Base-by-base conservation (phyloP, 2,113 vertebrate genomes). In the Casuarius casuarius region DNA sequence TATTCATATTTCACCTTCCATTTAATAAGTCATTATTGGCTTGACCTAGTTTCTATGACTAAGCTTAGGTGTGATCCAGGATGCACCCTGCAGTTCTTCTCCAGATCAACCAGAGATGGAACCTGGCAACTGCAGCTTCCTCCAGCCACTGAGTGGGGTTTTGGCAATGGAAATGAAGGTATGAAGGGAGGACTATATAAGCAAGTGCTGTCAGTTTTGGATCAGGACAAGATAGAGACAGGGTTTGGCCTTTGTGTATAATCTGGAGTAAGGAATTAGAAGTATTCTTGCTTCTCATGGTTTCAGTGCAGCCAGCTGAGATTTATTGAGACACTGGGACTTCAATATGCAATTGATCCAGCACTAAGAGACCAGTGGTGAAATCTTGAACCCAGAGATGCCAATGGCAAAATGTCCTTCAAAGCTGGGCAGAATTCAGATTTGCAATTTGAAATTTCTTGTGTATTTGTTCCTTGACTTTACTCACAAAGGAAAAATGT, bases 41-140 rank as follows among this genome's bases (percentile, higher is more conserved):
- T 80, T 63, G 31, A 59, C 44, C 9, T 49, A 17, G 9, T 49
- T 86, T 38, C 54, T 63, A 1, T 63, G 35, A 63, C 0, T 1
- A 67, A 87, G 38, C 51, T 13, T 28, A 31, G 16, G 8, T 62
- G 35, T 48, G 25, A 70, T 28, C 15, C 15, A 15, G 35, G 40
- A 79, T 90, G 19, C 71, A 70, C 16, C 8, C 21, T 3, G 0
- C 31, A 48, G 51, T 66, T 58, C 48, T 89, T 66, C 67, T 59
- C 1, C 0, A 28, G 19, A 44, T 49, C 54, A 48, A 1, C 35
- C 42, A 58, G 28, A 0, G 0, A 76, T 51, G 35, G 7, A 3
- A 28, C 10, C 6, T 68, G 71, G 7, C 21, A 51, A 65, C 31
- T 72, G 40, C 48, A 79, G 20, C 48, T 73, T 75, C 44, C 26